phyloP scores from a whole-genome alignment of 2,113 vertebrate genomes.

The Mesoclemmys tuberculata region DNA sequence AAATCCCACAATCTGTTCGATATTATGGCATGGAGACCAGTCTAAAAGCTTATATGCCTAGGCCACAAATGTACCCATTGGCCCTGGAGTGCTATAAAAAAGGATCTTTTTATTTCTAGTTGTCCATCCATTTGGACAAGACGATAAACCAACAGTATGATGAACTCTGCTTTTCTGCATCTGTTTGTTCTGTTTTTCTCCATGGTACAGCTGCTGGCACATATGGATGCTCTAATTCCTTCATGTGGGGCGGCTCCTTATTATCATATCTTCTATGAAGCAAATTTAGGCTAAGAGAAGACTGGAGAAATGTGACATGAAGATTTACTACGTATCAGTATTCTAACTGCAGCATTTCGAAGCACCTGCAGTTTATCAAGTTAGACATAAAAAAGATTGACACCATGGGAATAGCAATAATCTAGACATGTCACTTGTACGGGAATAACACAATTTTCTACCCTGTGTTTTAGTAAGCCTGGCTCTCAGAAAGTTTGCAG shows the following conservation, averaged over 20 bases:
- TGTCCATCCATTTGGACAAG: background rate
- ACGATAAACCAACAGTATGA: background rate
- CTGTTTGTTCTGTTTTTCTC: slow-evolving; percentile 11
- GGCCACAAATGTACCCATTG: background rate
- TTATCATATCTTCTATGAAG: slow-evolving; percentile 21
- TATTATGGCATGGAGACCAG: background rate
- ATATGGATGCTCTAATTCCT: slow-evolving; percentile 31
- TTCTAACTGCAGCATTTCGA: slow-evolving; percentile 39
- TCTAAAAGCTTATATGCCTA: background rate
- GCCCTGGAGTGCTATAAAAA: background rate
- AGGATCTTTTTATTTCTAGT: background rate
- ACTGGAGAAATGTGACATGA: slow-evolving; percentile 22
- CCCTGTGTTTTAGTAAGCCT: slow-evolving; percentile 15
- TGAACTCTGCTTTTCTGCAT: slow-evolving; percentile 17
- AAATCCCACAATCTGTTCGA: background rate
- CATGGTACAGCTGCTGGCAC: background rate
- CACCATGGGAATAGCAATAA: slow-evolving; percentile 46
- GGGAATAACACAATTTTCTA: slow-evolving; percentile 1
- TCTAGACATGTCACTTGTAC: background rate
- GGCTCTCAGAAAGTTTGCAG: background rate
- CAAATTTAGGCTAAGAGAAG: slow-evolving; percentile 33
- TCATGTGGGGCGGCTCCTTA: slow-evolving; percentile 25
- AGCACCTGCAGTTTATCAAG: slow-evolving; percentile 62
- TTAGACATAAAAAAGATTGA: slow-evolving; percentile 41
- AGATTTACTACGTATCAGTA: background rate